Base-by-base conservation (phyloP, 2,888 invertebrate species). In the Drosophila koepferae region DNA sequence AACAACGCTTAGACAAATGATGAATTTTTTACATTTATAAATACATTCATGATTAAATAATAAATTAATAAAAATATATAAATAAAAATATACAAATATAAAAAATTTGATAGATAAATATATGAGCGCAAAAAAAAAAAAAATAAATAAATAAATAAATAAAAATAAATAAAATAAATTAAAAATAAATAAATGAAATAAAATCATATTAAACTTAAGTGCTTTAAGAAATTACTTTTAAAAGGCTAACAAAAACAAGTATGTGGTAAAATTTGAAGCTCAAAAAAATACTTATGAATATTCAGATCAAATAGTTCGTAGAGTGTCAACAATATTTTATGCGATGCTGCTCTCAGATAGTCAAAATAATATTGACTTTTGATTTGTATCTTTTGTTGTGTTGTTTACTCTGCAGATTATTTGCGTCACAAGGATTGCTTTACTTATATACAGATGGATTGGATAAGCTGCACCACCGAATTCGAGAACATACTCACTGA, bases 371-470 rank as follows among this genome's bases (percentile, higher is more conserved):
- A 23, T 36, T 38, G 23, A 38, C 36, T 54, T 36, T 38, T 16
- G 16, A 38, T 54, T 14, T 34, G 14, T 40, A 28, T 40, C 0
- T 23, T 4, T 14, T 18, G 8, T 3, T 0, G 3, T 14, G 28
- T 28, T 28, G 28, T 28, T 28, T 28, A 28, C 23, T 83, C 72
- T 7, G 9, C 18, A 93, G 93, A 93, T 82, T 93, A 92, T 64
- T 66, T 93, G 58, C 87, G 85, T 23, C 92, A 93, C 68, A 93
- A 92, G 74, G 92, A 93, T 36, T 93, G 93, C 74, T 93, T 93
- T 44, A 70, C 88, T 2, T 84, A 92, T 68, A 93, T 93, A 54
- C 91, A 92, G 67, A 80, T 90, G 16, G 93, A 93, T 64, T 93
- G 93, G 93, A 86, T 92, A 48, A 85, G 77, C 68, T 93, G 93